These are phyloP conservation scores for Spea multiplicata DNA, from an alignment of 2,113 vertebrate species.

Conservation along the genomic window DNA sequence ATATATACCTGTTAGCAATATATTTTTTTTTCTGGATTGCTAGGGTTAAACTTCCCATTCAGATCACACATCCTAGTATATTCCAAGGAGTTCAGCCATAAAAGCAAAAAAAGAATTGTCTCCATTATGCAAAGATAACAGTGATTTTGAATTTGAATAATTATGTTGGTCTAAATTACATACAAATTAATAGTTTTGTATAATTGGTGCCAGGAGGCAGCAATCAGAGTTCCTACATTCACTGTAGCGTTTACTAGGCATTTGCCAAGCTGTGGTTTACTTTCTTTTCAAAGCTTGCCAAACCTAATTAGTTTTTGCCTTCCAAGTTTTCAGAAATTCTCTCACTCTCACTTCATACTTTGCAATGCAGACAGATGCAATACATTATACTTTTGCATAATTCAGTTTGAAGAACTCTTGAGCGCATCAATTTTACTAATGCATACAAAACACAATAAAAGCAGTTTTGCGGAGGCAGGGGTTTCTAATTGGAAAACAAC, in stretches of 20 bases:
- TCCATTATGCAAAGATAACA: conserved; percentile 51
- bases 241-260: conserved; percentile 42
- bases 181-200: conserved; percentile 54
- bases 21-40: too few relatives aligned
- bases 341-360: conserved; percentile 46
- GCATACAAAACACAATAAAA: conserved; percentile 54
- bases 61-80: conserved; percentile 40
- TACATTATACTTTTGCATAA: conserved; percentile 56
- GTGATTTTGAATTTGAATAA: conserved; percentile 52
- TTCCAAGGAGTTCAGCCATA: conserved; percentile 41
- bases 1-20: too few relatives aligned
- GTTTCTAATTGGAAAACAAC: conserved; percentile 55
- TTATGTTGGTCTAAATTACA: conserved; percentile 53
- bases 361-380: conserved; percentile 44
- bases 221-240: conserved; percentile 50
- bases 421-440: conserved; percentile 66
- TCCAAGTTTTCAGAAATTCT: conserved; percentile 53
- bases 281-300: conserved; percentile 46
- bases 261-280: conserved; percentile 22
- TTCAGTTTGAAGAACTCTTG: conserved; percentile 61
- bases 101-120: conserved; percentile 51
- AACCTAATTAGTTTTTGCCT: conserved; percentile 50
- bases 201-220: conserved; percentile 49
- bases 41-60: conserved; percentile 24
- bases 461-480: conserved; percentile 50